These are phyloP conservation scores for Plodia interpunctella DNA, from an alignment of 1,140 invertebrate genomes.

Conservation along the genomic window DNA sequence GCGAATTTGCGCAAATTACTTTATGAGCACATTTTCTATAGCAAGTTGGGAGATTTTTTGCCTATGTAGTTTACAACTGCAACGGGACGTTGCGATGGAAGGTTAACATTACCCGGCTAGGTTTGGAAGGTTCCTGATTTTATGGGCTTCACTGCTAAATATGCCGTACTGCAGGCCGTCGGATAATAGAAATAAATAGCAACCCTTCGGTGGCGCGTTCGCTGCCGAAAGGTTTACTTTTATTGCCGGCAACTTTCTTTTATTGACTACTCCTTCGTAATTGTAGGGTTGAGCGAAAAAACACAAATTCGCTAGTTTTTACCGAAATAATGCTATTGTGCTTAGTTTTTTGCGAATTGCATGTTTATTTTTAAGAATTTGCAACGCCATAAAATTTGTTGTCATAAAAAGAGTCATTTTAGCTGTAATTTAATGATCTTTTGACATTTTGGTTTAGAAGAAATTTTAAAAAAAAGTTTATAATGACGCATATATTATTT, in stretches of 20 bases:
- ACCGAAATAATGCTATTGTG: slow-evolving; percentile 38
- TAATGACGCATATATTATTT: no score
- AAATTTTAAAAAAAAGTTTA: no score
- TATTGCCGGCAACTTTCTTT: slow-evolving; percentile 54
- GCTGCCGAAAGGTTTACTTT: slow-evolving; percentile 60
- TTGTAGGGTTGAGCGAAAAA: slow-evolving; percentile 43
- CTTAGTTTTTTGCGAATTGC: slow-evolving; percentile 35
- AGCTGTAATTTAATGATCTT: slow-evolving; percentile 1
- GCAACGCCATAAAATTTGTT: slow-evolving; percentile 1
- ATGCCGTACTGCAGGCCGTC: slow-evolving; percentile 43
- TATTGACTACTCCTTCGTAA: slow-evolving; percentile 52
- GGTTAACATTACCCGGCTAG: slow-evolving; percentile 34
- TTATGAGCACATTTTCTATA: slow-evolving; percentile 62
- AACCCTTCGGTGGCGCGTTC: slow-evolving; percentile 55
- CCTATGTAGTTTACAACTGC: slow-evolving; percentile 47
- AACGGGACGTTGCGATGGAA: slow-evolving; percentile 36
- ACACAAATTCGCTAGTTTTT: slow-evolving; percentile 39
- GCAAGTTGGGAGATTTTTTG: slow-evolving; percentile 50
- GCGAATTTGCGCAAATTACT: slow-evolving; percentile 74
- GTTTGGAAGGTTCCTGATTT: slow-evolving; percentile 38
- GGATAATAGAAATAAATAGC: slow-evolving; percentile 62
- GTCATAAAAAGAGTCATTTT: not conserved
- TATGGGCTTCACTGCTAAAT: slow-evolving; percentile 35
- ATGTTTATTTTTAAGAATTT: slow-evolving; percentile 24
- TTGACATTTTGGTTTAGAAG: not conserved